Evolutionary conservation across 2,113 vertebrate genomes (phyloP).

Genomic region (Ahaetulla prasina): DNA sequence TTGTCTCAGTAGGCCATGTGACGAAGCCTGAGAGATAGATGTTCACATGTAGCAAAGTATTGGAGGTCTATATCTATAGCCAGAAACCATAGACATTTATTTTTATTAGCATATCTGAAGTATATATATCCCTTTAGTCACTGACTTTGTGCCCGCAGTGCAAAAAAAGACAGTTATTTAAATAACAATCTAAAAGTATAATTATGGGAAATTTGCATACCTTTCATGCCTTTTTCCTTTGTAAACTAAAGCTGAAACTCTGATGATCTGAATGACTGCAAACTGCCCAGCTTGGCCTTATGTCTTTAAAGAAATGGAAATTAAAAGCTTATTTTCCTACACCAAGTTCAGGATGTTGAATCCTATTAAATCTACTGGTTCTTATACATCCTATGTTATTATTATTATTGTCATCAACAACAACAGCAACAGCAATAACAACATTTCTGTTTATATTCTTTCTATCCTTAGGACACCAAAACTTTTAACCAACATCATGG

Average conservation of each 20-base stretch:
- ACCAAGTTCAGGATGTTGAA: neutral
- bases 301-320: slow-evolving; percentile 25
- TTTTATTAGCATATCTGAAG: slow-evolving; percentile 66
- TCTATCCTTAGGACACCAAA: neutral
- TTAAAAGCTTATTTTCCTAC: neutral
- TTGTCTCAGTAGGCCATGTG: slow-evolving; percentile 40
- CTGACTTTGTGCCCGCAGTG: slow-evolving; percentile 55
- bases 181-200: slow-evolving; percentile 62
- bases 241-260: slow-evolving; percentile 19
- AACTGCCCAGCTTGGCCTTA: slow-evolving; percentile 10
- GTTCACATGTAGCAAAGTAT: slow-evolving; percentile 14
- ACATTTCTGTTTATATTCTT: neutral
- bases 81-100: slow-evolving; percentile 60
- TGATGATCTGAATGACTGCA: neutral
- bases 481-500: neutral
- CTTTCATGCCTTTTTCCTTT: slow-evolving; percentile 53
- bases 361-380: neutral
- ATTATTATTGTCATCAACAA: neutral
- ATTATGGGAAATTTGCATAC: slow-evolving; percentile 57
- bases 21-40: slow-evolving; percentile 42
- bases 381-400: neutral
- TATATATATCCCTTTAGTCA: slow-evolving; percentile 35
- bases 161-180: slow-evolving; percentile 64
- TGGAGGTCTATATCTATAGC: slow-evolving; percentile 31
- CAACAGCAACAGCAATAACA: neutral